phyloP scores from a whole-genome alignment of 2,113 vertebrate genomes.

The Misgurnus mizolepis region DNA sequence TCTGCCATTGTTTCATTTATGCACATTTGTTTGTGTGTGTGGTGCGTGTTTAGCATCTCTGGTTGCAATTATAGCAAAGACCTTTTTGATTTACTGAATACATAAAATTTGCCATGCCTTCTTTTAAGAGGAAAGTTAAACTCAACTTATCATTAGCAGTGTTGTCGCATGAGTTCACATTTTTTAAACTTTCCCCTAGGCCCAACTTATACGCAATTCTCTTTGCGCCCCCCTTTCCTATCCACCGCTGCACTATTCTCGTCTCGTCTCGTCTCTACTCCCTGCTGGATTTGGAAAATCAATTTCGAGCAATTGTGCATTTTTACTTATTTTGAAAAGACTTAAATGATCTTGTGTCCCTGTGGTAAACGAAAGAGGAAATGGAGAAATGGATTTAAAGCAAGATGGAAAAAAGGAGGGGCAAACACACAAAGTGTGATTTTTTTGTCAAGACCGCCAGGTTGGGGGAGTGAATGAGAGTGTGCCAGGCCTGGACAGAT shows the following conservation, averaged over 20 bases:
- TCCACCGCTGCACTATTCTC: neutral
- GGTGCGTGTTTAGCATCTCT: neutral
- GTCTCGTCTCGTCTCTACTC: constrained; percentile 1
- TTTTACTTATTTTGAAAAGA: constrained; percentile 52
- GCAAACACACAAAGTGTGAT: constrained; percentile 3
- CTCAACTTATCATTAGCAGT: too few relatives aligned
- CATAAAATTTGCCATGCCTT: neutral
- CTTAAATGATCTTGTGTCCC: constrained; percentile 49
- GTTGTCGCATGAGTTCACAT: too few relatives aligned
- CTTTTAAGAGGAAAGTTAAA: too few relatives aligned
- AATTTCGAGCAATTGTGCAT: constrained; percentile 55
- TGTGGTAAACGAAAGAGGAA: constrained; percentile 8
- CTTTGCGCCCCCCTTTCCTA: neutral
- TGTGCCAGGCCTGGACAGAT: constrained; percentile 28
- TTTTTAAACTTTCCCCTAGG: too few relatives aligned
- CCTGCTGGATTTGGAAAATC: constrained; percentile 57
- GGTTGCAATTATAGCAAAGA: neutral
- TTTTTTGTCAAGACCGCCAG: constrained; percentile 35
- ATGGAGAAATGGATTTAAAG: constrained; percentile 35
- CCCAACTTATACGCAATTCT: too few relatives aligned
- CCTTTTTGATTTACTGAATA: neutral
- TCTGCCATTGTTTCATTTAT: neutral
- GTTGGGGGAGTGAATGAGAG: constrained; percentile 25
- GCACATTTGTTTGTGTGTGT: neutral
- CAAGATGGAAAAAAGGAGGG: constrained; percentile 1